phyloP scores from a whole-genome alignment of 2,888 invertebrate genomes.

The Eupeodes latifasciatus region DNA sequence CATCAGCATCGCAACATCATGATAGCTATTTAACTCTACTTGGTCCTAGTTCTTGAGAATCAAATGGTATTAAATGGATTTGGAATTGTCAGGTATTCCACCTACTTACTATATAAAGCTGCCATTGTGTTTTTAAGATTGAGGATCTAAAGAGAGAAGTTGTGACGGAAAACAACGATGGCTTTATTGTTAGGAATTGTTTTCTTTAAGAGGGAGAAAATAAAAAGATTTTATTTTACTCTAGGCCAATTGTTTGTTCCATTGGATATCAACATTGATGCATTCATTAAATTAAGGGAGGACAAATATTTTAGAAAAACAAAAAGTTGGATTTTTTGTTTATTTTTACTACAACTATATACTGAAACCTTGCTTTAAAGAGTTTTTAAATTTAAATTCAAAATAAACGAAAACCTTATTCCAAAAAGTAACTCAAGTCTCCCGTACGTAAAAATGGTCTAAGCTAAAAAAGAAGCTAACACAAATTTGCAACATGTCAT shows the following conservation, averaged over 20 bases:
- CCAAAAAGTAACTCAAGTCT: too few species aligned
- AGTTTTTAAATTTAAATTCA: too few species aligned
- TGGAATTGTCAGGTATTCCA: slow-evolving; percentile 53
- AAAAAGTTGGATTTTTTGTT: background rate
- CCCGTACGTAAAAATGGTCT: background rate
- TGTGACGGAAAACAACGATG: background rate
- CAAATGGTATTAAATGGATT: slow-evolving; percentile 67
- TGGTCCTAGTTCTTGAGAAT: slow-evolving; percentile 47
- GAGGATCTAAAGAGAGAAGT: background rate
- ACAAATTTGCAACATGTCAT: slow-evolving; percentile 32
- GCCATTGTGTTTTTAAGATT: background rate
- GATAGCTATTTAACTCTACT: slow-evolving; percentile 28
- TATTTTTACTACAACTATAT: background rate
- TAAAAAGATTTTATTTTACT: background rate
- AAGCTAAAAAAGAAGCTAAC: slow-evolving; percentile 4
- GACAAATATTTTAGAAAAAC: background rate
- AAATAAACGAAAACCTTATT: too few species aligned
- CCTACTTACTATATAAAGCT: background rate
- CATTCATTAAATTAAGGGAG: background rate
- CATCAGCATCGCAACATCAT: background rate
- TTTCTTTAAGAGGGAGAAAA: background rate
- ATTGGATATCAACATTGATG: background rate
- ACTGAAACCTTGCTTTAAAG: too few species aligned
- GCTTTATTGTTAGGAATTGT: background rate
- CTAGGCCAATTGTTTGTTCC: background rate